Evolutionary conservation across 1,140 invertebrate species (phyloP).

Genomic region (Meloidogyne hapla): DNA sequence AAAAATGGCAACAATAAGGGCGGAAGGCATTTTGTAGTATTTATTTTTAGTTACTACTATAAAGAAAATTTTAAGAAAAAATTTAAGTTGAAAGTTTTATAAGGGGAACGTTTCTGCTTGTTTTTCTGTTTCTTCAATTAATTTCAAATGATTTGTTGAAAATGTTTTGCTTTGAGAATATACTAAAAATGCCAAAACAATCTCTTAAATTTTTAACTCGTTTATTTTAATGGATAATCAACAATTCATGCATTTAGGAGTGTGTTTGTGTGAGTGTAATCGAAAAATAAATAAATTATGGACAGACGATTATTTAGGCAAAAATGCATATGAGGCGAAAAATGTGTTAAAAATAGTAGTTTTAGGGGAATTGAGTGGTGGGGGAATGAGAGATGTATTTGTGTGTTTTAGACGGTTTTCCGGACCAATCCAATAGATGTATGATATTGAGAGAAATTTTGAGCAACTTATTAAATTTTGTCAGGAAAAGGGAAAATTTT

Average conservation of each 20-base stretch:
- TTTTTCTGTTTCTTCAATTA: too few species aligned
- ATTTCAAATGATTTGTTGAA: too few species aligned
- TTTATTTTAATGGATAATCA: slow-evolving; percentile 1
- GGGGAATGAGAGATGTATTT: not conserved
- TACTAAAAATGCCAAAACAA: not conserved
- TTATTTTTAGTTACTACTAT: not conserved
- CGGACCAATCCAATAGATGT: too few species aligned
- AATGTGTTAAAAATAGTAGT: not conserved
- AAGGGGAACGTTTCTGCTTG: too few species aligned
- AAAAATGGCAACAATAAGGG: slow-evolving; percentile 6
- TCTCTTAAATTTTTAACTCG: not conserved
- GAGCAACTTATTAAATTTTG: too few species aligned
- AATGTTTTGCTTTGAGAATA: too few species aligned
- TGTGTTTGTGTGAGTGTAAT: not conserved
- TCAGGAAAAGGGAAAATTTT: too few species aligned
- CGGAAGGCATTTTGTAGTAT: not conserved
- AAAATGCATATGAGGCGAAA: not conserved
- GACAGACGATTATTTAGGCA: not conserved
- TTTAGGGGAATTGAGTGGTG: not conserved
- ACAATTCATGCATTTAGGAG: not conserved
- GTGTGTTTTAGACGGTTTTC: too few species aligned
- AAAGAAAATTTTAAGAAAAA: not conserved
- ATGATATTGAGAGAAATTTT: too few species aligned
- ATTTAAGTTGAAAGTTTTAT: not conserved
- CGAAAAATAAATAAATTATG: not conserved